These are phyloP conservation scores for Cossypha heuglini DNA, from an alignment of 2,797 vertebrate species.

Conservation along the genomic window DNA sequence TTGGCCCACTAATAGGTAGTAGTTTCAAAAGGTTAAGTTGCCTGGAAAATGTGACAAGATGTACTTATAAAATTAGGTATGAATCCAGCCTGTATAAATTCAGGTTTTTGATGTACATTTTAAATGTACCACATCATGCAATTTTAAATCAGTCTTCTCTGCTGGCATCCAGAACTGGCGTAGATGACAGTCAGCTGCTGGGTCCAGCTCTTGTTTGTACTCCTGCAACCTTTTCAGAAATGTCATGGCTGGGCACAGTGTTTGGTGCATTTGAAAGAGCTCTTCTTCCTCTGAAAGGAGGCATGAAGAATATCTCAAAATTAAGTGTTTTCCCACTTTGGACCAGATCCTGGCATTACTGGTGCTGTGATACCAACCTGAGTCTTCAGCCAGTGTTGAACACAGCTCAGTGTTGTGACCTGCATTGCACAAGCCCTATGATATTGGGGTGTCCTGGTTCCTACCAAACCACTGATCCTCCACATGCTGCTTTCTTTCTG, in stretches of 20 bases:
- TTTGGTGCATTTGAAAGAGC: neutral
- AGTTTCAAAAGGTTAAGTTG: slow-evolving; percentile 9
- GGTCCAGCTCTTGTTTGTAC: neutral
- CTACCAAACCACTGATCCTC: neutral
- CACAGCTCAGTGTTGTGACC: neutral
- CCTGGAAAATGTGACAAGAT: neutral
- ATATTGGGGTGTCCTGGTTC: neutral
- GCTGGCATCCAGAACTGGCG: neutral
- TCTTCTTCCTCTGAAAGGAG: neutral
- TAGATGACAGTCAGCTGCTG: neutral
- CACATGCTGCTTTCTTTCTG: rapidly evolving
- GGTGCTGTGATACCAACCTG: neutral
- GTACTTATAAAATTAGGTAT: neutral
- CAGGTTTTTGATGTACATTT: neutral
- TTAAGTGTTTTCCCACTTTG: neutral
- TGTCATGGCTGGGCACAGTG: neutral
- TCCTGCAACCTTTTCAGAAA: slow-evolving; percentile 24
- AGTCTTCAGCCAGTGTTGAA: neutral
- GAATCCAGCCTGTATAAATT: neutral
- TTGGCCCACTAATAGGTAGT: neutral
- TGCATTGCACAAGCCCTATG: neutral
- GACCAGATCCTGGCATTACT: neutral
- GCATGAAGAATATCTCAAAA: neutral
- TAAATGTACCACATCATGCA: neutral
- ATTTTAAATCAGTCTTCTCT: neutral